These are phyloP conservation scores for Lissonota sp. DNA, from an alignment of 2,888 invertebrate species.

Conservation along the genomic window DNA sequence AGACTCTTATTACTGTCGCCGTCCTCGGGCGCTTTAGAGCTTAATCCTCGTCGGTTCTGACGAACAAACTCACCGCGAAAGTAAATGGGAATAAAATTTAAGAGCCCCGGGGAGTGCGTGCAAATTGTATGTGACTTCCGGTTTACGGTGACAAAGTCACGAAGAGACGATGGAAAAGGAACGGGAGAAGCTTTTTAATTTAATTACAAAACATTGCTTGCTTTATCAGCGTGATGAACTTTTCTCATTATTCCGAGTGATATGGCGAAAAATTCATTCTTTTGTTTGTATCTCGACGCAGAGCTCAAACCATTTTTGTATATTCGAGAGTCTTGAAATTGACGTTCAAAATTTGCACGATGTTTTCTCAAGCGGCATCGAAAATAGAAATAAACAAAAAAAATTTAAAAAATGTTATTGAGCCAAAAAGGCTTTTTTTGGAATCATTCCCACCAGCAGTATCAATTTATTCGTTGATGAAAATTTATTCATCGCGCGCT, in stretches of 20 bases:
- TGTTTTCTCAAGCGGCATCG: too few species aligned
- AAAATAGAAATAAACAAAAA: too few species aligned
- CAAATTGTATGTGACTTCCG: constrained; percentile 8
- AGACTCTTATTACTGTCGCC: too few species aligned
- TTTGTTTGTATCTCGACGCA: too few species aligned
- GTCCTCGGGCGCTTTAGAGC: neutral
- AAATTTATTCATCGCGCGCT: too few species aligned
- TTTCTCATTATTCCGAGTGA: constrained; percentile 27
- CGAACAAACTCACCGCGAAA: neutral
- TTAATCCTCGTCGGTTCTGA: constrained; percentile 1
- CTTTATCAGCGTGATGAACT: constrained; percentile 39
- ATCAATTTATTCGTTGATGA: too few species aligned
- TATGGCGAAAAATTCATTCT: neutral
- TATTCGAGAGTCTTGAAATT: too few species aligned
- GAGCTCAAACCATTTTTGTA: too few species aligned
- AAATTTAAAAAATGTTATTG: too few species aligned
- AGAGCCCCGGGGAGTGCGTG: constrained; percentile 41
- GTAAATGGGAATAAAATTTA: constrained; percentile 39
- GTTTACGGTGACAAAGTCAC: constrained; percentile 2
- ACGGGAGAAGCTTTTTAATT: constrained; percentile 26
- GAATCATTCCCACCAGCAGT: too few species aligned
- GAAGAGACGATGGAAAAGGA: constrained; percentile 4
- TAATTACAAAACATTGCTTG: constrained; percentile 6
- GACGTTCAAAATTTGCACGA: too few species aligned
- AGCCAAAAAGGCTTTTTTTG: too few species aligned